phyloP scores from a whole-genome alignment of 2,797 vertebrate genomes.

The Bryconaethiops microstoma region DNA sequence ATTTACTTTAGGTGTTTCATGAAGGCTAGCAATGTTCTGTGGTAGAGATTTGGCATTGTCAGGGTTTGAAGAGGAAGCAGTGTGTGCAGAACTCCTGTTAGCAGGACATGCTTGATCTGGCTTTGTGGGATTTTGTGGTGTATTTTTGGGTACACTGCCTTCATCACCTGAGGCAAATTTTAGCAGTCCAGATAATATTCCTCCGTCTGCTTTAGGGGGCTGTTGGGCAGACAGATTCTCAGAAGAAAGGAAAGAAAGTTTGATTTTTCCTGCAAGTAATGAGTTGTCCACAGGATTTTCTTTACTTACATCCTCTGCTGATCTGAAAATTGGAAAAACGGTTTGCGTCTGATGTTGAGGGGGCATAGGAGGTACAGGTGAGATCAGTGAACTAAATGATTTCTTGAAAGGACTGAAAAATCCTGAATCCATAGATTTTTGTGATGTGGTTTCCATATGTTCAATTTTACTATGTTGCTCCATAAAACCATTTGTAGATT shows the following conservation, averaged over 20 bases:
- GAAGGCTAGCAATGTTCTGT: slow-evolving; percentile 31
- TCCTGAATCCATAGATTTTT: slow-evolving; percentile 63
- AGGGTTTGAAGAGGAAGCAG: slow-evolving; percentile 32
- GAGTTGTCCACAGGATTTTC: slow-evolving; percentile 65
- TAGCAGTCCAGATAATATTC: slow-evolving; percentile 70
- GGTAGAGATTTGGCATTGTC: slow-evolving; percentile 28
- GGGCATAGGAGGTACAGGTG: slow-evolving; percentile 69
- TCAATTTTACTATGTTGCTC: slow-evolving; percentile 45
- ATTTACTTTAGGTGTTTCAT: slow-evolving; percentile 57
- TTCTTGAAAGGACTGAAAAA: slow-evolving; percentile 89
- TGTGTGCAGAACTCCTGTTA: slow-evolving; percentile 22
- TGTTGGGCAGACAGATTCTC: slow-evolving; percentile 72
- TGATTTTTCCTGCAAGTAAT: slow-evolving; percentile 72
- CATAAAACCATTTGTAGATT: slow-evolving; percentile 51
- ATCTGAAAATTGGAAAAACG: slow-evolving; percentile 77
- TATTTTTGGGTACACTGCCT: slow-evolving; percentile 56
- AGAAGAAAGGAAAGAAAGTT: slow-evolving; percentile 78
- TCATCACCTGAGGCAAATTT: slow-evolving; percentile 76
- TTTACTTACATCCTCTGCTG: slow-evolving; percentile 71
- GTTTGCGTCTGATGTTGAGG: slow-evolving; percentile 69
- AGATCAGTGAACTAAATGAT: slow-evolving; percentile 85
- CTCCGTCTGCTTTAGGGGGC: slow-evolving; percentile 66
- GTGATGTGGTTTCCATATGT: slow-evolving; percentile 31
- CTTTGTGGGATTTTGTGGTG: slow-evolving; percentile 44
- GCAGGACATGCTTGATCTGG: slow-evolving; percentile 48